Evolutionary conservation across 2,113 vertebrate species (phyloP).

Genomic region (Hippocampus guttulatus): DNA sequence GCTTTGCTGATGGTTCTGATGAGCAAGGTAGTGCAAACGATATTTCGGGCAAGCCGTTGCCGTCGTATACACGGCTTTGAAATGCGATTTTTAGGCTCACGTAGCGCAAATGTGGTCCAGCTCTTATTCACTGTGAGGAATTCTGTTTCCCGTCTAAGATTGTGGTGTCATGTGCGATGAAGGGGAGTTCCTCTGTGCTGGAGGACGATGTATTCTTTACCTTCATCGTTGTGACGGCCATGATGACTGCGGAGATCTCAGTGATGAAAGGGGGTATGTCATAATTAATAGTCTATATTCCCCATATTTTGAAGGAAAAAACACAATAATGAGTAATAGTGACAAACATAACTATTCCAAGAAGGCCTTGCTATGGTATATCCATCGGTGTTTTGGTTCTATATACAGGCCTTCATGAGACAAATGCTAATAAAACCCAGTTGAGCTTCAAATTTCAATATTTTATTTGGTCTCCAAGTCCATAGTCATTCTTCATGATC

Average conservation of each 20-base stretch:
- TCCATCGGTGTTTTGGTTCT: no score
- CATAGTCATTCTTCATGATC: neutral
- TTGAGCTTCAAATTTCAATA: neutral
- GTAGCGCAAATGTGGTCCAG: neutral
- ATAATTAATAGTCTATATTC: no score
- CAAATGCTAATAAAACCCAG: neutral
- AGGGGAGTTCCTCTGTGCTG: slow-evolving; percentile 76
- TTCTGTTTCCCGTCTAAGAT: slow-evolving; percentile 55
- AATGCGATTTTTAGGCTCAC: neutral
- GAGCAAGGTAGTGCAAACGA: slow-evolving; percentile 62
- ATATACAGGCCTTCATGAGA: neutral
- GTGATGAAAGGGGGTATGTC: slow-evolving; percentile 77
- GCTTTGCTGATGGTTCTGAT: slow-evolving; percentile 77
- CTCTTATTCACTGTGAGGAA: neutral
- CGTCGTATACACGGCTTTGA: neutral
- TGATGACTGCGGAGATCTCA: slow-evolving; percentile 83
- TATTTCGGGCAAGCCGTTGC: neutral
- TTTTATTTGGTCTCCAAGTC: neutral
- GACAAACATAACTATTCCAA: no score
- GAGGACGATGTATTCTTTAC: slow-evolving; percentile 76
- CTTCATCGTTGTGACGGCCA: slow-evolving; percentile 79
- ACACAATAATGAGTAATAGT: no score
- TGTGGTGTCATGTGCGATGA: slow-evolving; percentile 75
- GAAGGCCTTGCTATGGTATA: no score
- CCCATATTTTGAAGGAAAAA: no score